Evolutionary conservation across 2,888 invertebrate genomes (phyloP), one percentile per base, ranked within the genome.

Genomic region (Drosophila suboccidentalis): DNA sequence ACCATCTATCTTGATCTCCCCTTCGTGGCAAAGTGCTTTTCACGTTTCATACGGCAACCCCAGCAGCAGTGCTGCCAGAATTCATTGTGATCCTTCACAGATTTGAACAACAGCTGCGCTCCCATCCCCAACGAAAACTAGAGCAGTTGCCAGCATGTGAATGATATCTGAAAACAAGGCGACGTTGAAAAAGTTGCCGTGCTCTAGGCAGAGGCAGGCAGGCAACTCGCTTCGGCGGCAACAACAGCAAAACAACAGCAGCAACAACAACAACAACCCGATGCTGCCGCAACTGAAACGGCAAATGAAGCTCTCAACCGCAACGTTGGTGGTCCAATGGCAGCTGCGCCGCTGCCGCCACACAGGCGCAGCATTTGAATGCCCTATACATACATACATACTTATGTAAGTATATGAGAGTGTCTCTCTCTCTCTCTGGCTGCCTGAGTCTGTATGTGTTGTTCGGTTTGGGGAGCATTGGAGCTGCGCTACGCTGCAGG

Each of bases 281-380:
- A 78, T 54, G 69, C 50, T 51, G 78, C 69, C 78, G 77, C 77
- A 78, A 89, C 73, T 75, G 89, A 89, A 84, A 89, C 84, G 87
- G 87, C 84, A 89, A 84, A 88, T 84, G 83, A 84, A 83, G 86
- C 83, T 86, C 88, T 86, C 89, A 87, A 55, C 71, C 71, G 69
- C 87, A 64, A 75, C 88, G 89, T 84, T 87, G 90, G 90, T 90
- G 90, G 90, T 90, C 90, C 78, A 75, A 68, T 77, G 75, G 80
- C 84, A 89, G 82, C 87, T 83, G 81, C 78, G 69, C 50, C 55
- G 66, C 60, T 58, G 68, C 82, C 75, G 84, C 78, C 78, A 89
- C 81, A 87, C 82, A 87, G 70, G 75, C 87, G 85, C 82, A 74
- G 53, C 66, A 81, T 78, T 78, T 71, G 70, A 71, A 75, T 77